Evolutionary conservation across 2,113 vertebrate species (phyloP).

Genomic region (Albula goreensis): DNA sequence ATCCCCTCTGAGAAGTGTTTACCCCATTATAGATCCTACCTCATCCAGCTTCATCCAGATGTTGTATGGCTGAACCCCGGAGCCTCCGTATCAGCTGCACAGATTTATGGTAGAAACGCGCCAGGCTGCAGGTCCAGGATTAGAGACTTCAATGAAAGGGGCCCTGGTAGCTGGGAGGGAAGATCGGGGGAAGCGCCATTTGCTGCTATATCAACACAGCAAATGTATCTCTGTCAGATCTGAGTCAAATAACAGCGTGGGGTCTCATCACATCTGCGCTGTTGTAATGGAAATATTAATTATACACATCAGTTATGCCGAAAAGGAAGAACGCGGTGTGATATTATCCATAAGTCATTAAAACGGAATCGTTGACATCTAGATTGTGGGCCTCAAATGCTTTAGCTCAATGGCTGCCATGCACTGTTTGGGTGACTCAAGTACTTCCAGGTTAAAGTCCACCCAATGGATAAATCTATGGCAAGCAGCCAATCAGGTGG

Average conservation of each 20-base stretch:
- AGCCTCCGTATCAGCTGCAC: background rate
- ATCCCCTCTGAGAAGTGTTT: too few species aligned
- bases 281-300: constrained; percentile 73
- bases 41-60: background rate
- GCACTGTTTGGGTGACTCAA: background rate
- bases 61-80: background rate
- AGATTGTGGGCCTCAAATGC: constrained; percentile 34
- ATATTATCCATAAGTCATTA: constrained; percentile 60
- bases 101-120: background rate
- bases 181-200: constrained; percentile 25
- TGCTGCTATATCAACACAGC: constrained; percentile 65
- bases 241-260: constrained; percentile 69
- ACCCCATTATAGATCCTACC: too few species aligned
- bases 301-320: constrained; percentile 70
- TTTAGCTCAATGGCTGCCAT: too few species aligned
- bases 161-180: constrained; percentile 23
- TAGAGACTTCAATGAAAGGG: background rate
- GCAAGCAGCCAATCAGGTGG: too few species aligned
- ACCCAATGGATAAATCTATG: background rate
- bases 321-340: constrained; percentile 56
- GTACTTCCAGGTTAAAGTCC: background rate
- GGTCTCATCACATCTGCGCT: constrained; percentile 68
- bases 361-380: constrained; percentile 60
- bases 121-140: background rate
- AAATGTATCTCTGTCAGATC: constrained; percentile 70